phyloP scores from a whole-genome alignment of 2,888 invertebrate genomes.

The Gortyna flavago region DNA sequence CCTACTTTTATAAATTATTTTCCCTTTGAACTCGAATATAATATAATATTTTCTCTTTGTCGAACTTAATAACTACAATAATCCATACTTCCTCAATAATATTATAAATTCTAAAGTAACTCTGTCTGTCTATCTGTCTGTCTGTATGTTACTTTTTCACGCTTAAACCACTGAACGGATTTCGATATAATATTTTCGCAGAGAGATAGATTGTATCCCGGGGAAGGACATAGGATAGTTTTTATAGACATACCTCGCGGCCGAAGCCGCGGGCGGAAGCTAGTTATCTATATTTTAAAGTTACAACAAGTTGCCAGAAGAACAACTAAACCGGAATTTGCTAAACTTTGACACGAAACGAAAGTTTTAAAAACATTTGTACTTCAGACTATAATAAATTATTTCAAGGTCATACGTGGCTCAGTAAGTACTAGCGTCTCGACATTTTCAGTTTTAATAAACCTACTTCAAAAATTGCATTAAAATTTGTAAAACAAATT shows the following conservation, averaged over 20 bases:
- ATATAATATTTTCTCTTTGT: no score
- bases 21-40: not conserved
- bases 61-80: not conserved
- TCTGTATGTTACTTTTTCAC: no score
- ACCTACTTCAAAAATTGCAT: not conserved
- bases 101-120: no score
- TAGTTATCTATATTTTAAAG: conserved; percentile 6
- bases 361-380: conserved; percentile 14
- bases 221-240: no score
- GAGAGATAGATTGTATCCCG: no score
- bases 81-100: no score
- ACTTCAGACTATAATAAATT: conserved; percentile 1
- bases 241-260: no score
- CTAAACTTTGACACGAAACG: not conserved
- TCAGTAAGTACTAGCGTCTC: not conserved
- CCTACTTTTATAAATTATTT: not conserved
- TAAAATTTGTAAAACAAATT: not conserved
- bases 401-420: not conserved
- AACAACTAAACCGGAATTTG: not conserved
- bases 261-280: no score
- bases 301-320: not conserved
- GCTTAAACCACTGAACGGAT: no score
- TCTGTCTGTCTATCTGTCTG: no score
- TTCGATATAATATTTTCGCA: no score
- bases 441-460: not conserved